Evolutionary conservation across 2,888 invertebrate genomes (phyloP).

Genomic region (Camptogramma bilineatum): DNA sequence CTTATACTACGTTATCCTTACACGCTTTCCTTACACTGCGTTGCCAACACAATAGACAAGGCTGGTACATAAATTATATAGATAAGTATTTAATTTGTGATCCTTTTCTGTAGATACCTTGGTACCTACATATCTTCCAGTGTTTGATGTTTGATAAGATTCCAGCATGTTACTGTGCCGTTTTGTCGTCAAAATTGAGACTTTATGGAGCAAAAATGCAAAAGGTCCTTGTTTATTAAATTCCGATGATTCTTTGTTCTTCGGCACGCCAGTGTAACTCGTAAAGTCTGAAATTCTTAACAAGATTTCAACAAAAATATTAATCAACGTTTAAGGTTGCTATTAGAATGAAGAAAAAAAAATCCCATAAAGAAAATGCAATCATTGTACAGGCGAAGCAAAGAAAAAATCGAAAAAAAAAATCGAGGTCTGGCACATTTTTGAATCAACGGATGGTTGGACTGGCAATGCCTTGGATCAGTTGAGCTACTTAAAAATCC

Average conservation of each 20-base stretch:
- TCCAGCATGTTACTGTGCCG: neutral
- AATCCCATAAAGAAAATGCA: neutral
- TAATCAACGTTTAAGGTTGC: slow-evolving; percentile 6
- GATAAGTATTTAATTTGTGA: too few relatives aligned
- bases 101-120: too few relatives aligned
- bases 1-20: too few relatives aligned
- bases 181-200: neutral
- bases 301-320: slow-evolving; percentile 9
- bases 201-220: slow-evolving; percentile 14
- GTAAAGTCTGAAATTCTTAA: slow-evolving; percentile 2
- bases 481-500: too few relatives aligned
- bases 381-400: neutral
- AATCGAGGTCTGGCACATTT: too few relatives aligned
- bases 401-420: too few relatives aligned
- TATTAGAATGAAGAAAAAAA: neutral
- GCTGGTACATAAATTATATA: too few relatives aligned
- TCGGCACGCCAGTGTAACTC: slow-evolving; percentile 7
- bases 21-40: too few relatives aligned
- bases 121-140: too few relatives aligned
- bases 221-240: slow-evolving; percentile 25
- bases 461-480: too few relatives aligned
- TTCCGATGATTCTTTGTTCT: slow-evolving; percentile 29
- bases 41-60: too few relatives aligned
- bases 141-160: neutral
- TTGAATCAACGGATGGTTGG: too few relatives aligned